Conservation (phyloP, 2,113 vertebrate genomes). For the Toxostoma redivivum region DNA sequence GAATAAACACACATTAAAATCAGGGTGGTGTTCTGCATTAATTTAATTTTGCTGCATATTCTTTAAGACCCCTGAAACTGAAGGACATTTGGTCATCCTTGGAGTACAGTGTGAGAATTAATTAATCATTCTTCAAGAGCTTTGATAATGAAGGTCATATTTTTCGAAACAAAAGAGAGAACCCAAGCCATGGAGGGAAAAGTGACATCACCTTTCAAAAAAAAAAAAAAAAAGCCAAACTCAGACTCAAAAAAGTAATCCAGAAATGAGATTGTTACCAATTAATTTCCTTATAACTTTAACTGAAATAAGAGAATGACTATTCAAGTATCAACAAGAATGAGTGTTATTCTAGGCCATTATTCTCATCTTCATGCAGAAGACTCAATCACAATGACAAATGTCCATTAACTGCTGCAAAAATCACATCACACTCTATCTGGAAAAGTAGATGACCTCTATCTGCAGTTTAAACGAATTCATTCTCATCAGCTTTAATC, state of each 20-base stretch:
- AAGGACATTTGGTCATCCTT: not conserved
- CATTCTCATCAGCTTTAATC: slow-evolving; percentile 47
- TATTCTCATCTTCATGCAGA: slow-evolving; percentile 7
- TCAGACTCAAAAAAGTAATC: not conserved
- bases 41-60: not conserved
- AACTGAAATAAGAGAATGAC: not conserved
- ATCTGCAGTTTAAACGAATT: slow-evolving; percentile 28
- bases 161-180: not conserved
- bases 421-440: not conserved
- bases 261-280: not conserved
- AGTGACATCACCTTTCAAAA: not conserved
- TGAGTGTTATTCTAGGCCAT: not conserved
- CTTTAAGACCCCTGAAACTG: not conserved
- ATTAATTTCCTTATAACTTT: not conserved
- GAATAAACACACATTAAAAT: not conserved
- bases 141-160: not conserved
- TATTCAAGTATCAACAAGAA: not conserved
- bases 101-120: not conserved
- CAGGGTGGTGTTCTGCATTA: not conserved
- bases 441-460: slow-evolving; percentile 20
- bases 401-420: slow-evolving; percentile 40
- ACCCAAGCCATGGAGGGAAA: not conserved
- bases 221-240: not conserved
- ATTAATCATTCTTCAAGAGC: not conserved
- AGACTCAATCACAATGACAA: slow-evolving; percentile 31